A percentile compares a stretch with the other conserved stretches of the same genome.
Evolutionary conservation across 2,888 invertebrate genomes (phyloP).

Genomic region (Cryptus viduatorius): DNA sequence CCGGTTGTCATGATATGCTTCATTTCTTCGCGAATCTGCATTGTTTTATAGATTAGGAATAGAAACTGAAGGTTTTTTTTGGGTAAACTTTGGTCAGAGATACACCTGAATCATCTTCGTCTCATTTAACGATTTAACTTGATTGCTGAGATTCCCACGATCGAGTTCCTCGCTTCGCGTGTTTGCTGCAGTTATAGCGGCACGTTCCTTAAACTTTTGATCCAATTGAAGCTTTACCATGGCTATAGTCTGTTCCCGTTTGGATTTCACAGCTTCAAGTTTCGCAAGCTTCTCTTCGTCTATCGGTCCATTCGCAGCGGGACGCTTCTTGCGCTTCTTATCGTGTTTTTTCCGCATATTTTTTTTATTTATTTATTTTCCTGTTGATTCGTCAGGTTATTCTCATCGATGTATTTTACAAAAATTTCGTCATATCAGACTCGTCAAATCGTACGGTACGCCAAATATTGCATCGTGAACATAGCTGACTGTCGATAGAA

Average conservation of each 20-base stretch:
- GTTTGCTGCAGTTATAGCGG: slow-evolving; percentile 62
- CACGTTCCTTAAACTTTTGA: slow-evolving; percentile 62
- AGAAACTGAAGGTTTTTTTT: background rate
- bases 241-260: slow-evolving; percentile 68
- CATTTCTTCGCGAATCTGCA: slow-evolving; percentile 76
- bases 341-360: slow-evolving; percentile 63
- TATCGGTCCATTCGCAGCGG: slow-evolving; percentile 19
- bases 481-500: slow-evolving; percentile 9
- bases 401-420: slow-evolving; percentile 27
- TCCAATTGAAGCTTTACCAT: slow-evolving; percentile 68
- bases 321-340: slow-evolving; percentile 59
- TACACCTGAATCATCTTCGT: slow-evolving; percentile 69
- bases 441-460: slow-evolving; percentile 9
- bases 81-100: background rate
- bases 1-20: slow-evolving; percentile 74
- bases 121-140: slow-evolving; percentile 60
- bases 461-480: slow-evolving; percentile 26
- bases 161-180: slow-evolving; percentile 46
- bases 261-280: slow-evolving; percentile 65
- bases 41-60: background rate
- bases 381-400: slow-evolving; percentile 46
- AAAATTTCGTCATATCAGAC: slow-evolving; percentile 21
- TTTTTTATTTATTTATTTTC: slow-evolving; percentile 37
- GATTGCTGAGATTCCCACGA: slow-evolving; percentile 43
- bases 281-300: slow-evolving; percentile 55